Conservation (phyloP, 2,113 vertebrate species). For the Craseonycteris thonglongyai region DNA sequence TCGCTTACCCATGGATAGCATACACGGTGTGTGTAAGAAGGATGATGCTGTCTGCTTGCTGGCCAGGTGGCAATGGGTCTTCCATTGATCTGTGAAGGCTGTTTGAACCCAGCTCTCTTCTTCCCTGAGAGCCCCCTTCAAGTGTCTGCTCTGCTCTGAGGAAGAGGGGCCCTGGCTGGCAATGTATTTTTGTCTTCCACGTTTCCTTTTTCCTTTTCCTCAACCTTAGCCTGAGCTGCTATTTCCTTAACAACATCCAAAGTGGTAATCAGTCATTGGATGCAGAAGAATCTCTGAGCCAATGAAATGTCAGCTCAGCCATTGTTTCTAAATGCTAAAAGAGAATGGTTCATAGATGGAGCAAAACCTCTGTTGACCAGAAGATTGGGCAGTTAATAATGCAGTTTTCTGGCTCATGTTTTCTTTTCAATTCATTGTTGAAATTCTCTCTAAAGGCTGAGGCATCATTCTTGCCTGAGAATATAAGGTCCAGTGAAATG, state of each 20-base stretch:
- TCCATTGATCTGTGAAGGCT: not conserved
- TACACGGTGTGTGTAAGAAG: not conserved
- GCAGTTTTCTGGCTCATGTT: slow-evolving; percentile 10
- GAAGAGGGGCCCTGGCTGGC: not conserved
- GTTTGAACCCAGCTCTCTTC: not conserved
- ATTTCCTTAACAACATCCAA: slow-evolving; percentile 60
- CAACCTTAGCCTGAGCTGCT: slow-evolving; percentile 45
- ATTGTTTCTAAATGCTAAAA: slow-evolving; percentile 59
- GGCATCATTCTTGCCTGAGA: slow-evolving; percentile 17
- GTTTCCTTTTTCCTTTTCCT: slow-evolving; percentile 25
- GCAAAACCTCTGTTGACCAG: slow-evolving; percentile 34
- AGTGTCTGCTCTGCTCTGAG: not conserved
- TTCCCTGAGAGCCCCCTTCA: not conserved
- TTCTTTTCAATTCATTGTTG: slow-evolving; percentile 38
- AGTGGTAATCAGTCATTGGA: slow-evolving; percentile 50
- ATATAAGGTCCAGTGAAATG: not conserved
- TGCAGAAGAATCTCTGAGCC: slow-evolving; percentile 57
- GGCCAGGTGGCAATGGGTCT: not conserved
- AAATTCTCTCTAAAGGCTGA: slow-evolving; percentile 34
- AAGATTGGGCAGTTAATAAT: slow-evolving; percentile 2
- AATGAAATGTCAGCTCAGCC: slow-evolving; percentile 55
- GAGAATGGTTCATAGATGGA: slow-evolving; percentile 50
- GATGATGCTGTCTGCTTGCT: not conserved
- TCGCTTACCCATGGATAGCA: not conserved
- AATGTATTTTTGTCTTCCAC: slow-evolving; percentile 24